A percentile compares a stretch with the other conserved stretches of the same genome.
Conservation (phyloP, 2,797 vertebrate genomes). For the Acipenser oxyrinchus region DNA sequence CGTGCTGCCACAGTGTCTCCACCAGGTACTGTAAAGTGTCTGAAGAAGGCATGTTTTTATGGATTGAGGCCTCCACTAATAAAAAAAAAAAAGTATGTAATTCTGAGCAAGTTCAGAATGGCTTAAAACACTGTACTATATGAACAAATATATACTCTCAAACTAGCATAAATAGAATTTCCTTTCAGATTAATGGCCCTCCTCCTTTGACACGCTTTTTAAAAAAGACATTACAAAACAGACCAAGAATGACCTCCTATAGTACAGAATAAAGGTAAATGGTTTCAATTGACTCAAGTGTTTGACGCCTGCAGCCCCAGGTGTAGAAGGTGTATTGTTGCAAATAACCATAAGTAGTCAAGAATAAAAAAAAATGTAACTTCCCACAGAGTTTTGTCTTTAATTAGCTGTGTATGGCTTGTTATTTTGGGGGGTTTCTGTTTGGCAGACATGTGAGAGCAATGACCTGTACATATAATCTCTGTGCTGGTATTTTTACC, state of each 20-base stretch:
- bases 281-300: too few relatives aligned
- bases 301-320: too few relatives aligned
- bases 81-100: constrained; percentile 16
- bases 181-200: too few relatives aligned
- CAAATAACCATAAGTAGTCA: not conserved
- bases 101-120: constrained; percentile 3
- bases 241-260: too few relatives aligned
- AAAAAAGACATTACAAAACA: too few relatives aligned
- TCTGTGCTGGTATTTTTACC: not conserved
- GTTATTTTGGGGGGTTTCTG: not conserved
- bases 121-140: not conserved
- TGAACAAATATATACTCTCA: too few relatives aligned
- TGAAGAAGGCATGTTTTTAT: not conserved
- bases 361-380: not conserved
- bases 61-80: too few relatives aligned
- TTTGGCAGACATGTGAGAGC: not conserved
- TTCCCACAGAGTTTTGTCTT: not conserved
- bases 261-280: too few relatives aligned
- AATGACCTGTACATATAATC: not conserved
- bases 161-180: too few relatives aligned
- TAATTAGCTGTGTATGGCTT: not conserved
- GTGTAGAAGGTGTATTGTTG: too few relatives aligned
- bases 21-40: constrained; percentile 48
- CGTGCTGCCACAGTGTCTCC: constrained; percentile 58
- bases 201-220: too few relatives aligned